These are phyloP conservation scores for Punctoribates punctum DNA, from an alignment of 2,888 invertebrate species.

Conservation along the genomic window DNA sequence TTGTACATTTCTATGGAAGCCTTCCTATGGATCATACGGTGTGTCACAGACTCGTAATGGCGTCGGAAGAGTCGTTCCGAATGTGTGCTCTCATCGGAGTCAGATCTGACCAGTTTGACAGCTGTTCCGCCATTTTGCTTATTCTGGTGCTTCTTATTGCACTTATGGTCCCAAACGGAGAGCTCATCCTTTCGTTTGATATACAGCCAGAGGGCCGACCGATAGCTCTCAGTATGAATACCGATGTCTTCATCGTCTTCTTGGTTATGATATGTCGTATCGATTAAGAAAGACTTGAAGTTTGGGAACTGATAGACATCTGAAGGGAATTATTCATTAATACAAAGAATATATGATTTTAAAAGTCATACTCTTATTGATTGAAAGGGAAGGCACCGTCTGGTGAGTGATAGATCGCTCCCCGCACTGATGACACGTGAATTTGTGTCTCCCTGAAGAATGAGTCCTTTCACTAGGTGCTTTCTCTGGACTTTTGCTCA, in stretches of 20 bases:
- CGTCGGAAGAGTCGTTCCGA: conserved; percentile 82
- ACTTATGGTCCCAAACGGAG: conserved; percentile 60
- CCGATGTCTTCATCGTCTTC: conserved; percentile 54
- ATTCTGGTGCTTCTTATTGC: background rate
- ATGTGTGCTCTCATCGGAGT: conserved; percentile 62
- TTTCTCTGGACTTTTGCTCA: conserved; percentile 26
- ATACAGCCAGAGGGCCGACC: conserved; percentile 69
- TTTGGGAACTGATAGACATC: conserved; percentile 1
- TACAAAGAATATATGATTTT: background rate
- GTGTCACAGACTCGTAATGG: conserved; percentile 78
- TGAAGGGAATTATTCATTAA: background rate
- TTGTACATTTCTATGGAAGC: conserved; percentile 86
- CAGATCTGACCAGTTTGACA: conserved; percentile 47
- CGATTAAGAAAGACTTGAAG: conserved; percentile 36
- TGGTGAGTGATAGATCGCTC: conserved; percentile 26
- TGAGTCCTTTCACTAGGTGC: background rate
- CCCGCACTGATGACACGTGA: conserved; percentile 40
- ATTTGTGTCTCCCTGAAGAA: conserved; percentile 36
- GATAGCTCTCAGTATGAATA: conserved; percentile 70
- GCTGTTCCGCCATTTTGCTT: background rate
- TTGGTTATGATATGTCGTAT: conserved; percentile 35
- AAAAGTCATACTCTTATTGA: conserved; percentile 2
- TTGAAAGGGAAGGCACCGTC: conserved; percentile 25
- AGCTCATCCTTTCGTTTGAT: conserved; percentile 69
- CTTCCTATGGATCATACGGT: conserved; percentile 81